Evolutionary conservation across 2,888 invertebrate species (phyloP).

Genomic region (Noctuana brunneofusca): DNA sequence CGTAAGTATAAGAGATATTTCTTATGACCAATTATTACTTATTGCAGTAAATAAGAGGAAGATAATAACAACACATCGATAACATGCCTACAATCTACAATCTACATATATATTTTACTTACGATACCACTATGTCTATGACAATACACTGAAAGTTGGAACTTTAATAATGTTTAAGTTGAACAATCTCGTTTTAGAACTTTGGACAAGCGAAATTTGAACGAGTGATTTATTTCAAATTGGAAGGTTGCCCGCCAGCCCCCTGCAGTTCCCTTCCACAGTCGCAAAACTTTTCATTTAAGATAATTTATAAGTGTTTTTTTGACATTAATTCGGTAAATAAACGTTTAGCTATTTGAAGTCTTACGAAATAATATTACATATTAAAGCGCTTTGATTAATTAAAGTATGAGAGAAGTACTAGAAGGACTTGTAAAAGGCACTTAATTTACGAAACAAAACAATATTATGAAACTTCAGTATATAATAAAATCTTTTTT

Average conservation of each 20-base stretch:
- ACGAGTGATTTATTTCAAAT: conserved; percentile 68
- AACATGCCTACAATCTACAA: not conserved
- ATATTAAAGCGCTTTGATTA: too few species aligned
- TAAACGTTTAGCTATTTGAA: not conserved
- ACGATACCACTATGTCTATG: too few species aligned
- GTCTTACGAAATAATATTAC: not conserved
- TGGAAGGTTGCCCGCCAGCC: conserved; percentile 65
- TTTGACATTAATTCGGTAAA: conserved; percentile 12
- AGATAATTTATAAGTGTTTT: conserved; percentile 28
- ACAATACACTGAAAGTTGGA: conserved; percentile 16
- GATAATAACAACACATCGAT: not conserved
- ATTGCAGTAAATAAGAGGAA: not conserved
- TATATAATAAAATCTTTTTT: conserved; percentile 2
- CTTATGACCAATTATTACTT: not conserved
- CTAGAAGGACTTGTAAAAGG: not conserved
- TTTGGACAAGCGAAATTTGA: conserved; percentile 58
- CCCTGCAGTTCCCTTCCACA: conserved; percentile 19
- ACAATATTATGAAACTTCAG: not conserved
- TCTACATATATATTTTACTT: too few species aligned
- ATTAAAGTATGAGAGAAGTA: too few species aligned
- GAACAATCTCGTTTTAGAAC: conserved; percentile 62
- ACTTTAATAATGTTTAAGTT: conserved; percentile 43
- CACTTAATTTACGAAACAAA: not conserved
- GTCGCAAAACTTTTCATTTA: conserved; percentile 22
- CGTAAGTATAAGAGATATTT: not conserved